Percentiles rank a stretch among this genome's conserved stretches.
Conservation (phyloP, 2,888 invertebrate species). For the Drymonia ruficornis region DNA sequence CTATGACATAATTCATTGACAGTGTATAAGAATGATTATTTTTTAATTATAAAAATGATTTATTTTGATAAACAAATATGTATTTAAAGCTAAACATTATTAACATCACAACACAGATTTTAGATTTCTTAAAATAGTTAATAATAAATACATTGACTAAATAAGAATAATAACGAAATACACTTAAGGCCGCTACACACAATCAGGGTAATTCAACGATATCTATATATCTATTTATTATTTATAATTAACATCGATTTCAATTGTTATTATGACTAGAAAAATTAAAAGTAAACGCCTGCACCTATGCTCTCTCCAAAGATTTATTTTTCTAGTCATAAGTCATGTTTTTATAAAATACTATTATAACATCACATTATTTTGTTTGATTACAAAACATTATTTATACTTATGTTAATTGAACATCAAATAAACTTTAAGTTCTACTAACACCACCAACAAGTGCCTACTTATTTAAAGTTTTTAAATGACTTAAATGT, state of each 20-base stretch:
- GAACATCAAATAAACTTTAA: neutral
- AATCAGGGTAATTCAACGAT: constrained; percentile 34
- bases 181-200: constrained; percentile 38
- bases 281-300: constrained; percentile 18
- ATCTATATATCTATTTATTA: constrained; percentile 24
- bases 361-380: constrained; percentile 34
- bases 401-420: neutral
- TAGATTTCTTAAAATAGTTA: constrained; percentile 23
- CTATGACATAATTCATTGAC: too few species aligned
- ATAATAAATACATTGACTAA: constrained; percentile 2
- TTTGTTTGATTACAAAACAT: constrained; percentile 4
- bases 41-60: too few species aligned
- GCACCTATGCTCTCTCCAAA: too few species aligned
- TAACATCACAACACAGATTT: constrained; percentile 69
- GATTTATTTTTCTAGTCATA: constrained; percentile 22
- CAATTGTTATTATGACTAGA: constrained; percentile 30
- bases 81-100: constrained; percentile 57
- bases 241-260: constrained; percentile 34
- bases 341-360: constrained; percentile 31
- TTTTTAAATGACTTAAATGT: too few species aligned
- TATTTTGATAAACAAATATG: constrained; percentile 9
- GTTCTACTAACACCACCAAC: neutral
- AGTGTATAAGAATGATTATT: too few species aligned
- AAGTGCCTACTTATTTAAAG: neutral
- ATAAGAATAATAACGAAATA: constrained; percentile 19